Evolutionary conservation across 2,888 invertebrate genomes (phyloP), one percentile per base, ranked within the genome.

Genomic region (Drosophila diplacantha): DNA sequence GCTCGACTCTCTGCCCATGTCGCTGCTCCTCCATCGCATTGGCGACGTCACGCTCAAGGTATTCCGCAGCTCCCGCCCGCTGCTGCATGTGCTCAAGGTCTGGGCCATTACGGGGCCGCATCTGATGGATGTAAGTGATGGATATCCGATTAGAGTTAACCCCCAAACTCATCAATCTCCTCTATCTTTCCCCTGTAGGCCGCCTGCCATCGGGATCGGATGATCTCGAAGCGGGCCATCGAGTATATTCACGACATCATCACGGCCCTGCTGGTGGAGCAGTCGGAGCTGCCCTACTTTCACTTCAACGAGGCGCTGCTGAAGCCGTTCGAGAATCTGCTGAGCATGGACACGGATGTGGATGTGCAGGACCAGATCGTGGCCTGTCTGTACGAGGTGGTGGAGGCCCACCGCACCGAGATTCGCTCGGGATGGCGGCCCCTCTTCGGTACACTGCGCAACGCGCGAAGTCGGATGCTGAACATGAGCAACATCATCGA

Each of bases 351-450:
- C 85, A 90, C 96, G 86, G 97, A 97, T 87, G 92, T 93, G 61
- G 98, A 98, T 87, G 96, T 97, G 38, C 77, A 81, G 72, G 93
- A 93, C 86, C 93, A 93, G 89, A 96, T 99, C 78, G 96, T 98
- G 43, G 95, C 96, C 55, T 97, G 96, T 76, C 93, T 98, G 47
- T 97, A 97, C 87, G 97, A 97, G 88, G 96, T 98, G 80, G 98
- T 99, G 0, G 97, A 98, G 88, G 96, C 96, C 0, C 97, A 96
- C 87, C 91, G 96, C 76, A 94, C 94, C 64, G 97, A 98, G 89
- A 96, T 98, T 39, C 92, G 95, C 73, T 97, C 97, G 0, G 98
- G 98, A 0, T 99, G 98, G 98, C 91, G 98, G 54, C 96, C 98
- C 1, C 89, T 99, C 2, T 99, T 99, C 85, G 97, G 97, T 12